Percentiles rank a stretch among this genome's conserved stretches.
Evolutionary conservation across 2,113 vertebrate species (phyloP).

Genomic region (Felis chaus): DNA sequence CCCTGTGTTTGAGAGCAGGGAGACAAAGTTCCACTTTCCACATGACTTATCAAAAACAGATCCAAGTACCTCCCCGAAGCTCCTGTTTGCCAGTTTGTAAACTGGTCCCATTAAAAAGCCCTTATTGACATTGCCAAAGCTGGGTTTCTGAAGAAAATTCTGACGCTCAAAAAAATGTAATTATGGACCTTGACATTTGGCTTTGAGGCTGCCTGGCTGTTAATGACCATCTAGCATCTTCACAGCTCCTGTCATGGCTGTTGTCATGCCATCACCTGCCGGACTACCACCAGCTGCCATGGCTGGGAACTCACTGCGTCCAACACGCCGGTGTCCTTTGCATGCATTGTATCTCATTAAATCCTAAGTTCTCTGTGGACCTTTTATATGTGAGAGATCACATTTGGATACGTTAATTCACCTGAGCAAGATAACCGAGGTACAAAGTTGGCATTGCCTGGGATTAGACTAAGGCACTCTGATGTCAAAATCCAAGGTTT

Average conservation of each 20-base stretch:
- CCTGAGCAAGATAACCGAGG: neutral
- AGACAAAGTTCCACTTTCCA: slow-evolving; percentile 20
- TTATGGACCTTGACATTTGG: neutral
- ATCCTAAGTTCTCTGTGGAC: neutral
- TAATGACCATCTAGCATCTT: neutral
- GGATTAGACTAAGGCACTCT: neutral
- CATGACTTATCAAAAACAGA: neutral
- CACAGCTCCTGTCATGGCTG: neutral
- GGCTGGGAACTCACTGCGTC: rapidly evolving
- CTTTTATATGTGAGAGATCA: neutral
- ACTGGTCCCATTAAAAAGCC: neutral
- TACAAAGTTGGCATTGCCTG: neutral
- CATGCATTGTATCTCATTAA: neutral
- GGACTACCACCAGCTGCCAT: neutral
- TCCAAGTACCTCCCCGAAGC: neutral
- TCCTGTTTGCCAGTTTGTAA: slow-evolving; percentile 22
- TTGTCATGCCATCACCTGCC: too few relatives aligned
- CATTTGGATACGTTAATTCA: neutral
- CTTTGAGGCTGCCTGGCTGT: neutral
- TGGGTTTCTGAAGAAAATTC: neutral
- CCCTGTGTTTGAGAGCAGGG: neutral
- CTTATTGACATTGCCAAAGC: neutral
- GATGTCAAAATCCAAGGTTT: neutral
- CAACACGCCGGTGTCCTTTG: neutral
- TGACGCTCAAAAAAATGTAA: neutral